These are phyloP conservation scores for Tetrao urogallus DNA, from an alignment of 2,113 vertebrate species.

Conservation along the genomic window DNA sequence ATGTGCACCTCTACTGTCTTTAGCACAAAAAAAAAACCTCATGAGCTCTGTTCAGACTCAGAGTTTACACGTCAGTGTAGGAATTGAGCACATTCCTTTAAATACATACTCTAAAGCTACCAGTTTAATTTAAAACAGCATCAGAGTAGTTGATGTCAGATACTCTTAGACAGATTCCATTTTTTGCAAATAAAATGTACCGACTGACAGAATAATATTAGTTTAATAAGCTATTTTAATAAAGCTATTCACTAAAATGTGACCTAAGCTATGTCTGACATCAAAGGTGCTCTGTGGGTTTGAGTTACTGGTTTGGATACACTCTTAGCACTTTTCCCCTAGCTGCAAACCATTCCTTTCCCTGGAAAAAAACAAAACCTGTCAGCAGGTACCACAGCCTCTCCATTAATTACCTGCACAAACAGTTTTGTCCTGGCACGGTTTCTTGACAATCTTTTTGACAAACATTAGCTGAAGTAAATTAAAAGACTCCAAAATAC, in stretches of 20 bases:
- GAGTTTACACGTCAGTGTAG: conserved; percentile 7
- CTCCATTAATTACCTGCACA: conserved; percentile 42
- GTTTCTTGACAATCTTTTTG: conserved; percentile 33
- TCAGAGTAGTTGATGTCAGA: conserved; percentile 18
- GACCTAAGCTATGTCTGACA: conserved; percentile 51
- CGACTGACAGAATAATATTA: conserved; percentile 68
- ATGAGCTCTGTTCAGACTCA: neutral
- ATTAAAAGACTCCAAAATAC: neutral
- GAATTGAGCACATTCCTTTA: conserved; percentile 23
- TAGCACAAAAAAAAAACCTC: neutral
- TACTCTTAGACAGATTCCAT: conserved; percentile 52
- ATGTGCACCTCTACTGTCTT: neutral
- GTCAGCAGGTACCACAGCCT: conserved; percentile 58
- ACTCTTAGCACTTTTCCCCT: conserved; percentile 48
- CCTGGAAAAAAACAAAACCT: conserved; percentile 46
- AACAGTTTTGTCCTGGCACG: conserved; percentile 46
- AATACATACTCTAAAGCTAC: conserved; percentile 26
- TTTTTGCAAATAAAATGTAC: conserved; percentile 67
- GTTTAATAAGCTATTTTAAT: conserved; percentile 67
- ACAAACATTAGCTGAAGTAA: conserved; percentile 24
- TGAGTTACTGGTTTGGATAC: conserved; percentile 50
- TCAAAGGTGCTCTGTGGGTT: conserved; percentile 55
- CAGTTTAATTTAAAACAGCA: conserved; percentile 47
- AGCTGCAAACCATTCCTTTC: conserved; percentile 52
- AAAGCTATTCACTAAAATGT: conserved; percentile 63